Conservation (phyloP, 2,888 invertebrate species). For the Oxyteleia sp. region DNA sequence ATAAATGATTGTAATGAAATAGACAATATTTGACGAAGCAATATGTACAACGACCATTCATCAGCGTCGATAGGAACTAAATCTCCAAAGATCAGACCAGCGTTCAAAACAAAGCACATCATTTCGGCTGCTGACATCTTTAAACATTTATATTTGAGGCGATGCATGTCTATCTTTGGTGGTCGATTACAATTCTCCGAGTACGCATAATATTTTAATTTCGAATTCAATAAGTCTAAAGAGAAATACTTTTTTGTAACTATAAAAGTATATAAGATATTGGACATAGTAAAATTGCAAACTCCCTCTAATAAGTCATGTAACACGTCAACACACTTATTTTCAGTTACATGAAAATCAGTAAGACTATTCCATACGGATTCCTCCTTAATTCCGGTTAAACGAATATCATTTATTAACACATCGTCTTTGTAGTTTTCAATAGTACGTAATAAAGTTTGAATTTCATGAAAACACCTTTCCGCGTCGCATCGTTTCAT, state of each 20-base stretch:
- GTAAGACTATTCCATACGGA: conserved; percentile 15
- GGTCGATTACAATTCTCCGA: conserved; percentile 56
- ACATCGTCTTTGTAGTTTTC: conserved; percentile 1
- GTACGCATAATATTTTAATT: conserved; percentile 8
- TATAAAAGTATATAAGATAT: conserved; percentile 1
- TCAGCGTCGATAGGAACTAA: conserved; percentile 5
- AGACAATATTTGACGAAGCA: conserved; percentile 24
- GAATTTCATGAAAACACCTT: background rate
- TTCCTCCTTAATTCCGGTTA: conserved; percentile 19
- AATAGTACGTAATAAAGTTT: conserved; percentile 7
- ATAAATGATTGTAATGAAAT: conserved; percentile 1
- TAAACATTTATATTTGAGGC: conserved; percentile 46
- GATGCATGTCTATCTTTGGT: conserved; percentile 58
- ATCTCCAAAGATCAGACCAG: conserved; percentile 38
- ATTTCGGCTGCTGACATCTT: conserved; percentile 55
- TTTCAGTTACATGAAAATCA: conserved; percentile 34
- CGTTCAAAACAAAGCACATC: conserved; percentile 28
- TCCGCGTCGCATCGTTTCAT: background rate
- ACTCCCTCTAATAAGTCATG: conserved; percentile 29
- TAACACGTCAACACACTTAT: conserved; percentile 19
- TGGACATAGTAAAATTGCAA: conserved; percentile 10
- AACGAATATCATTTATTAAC: background rate
- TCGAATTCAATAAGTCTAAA: conserved; percentile 2
- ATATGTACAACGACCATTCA: conserved; percentile 27
- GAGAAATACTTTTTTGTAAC: conserved; percentile 6